Base-by-base conservation (phyloP, 2,888 invertebrate species). In the Amphipoea lucens region DNA sequence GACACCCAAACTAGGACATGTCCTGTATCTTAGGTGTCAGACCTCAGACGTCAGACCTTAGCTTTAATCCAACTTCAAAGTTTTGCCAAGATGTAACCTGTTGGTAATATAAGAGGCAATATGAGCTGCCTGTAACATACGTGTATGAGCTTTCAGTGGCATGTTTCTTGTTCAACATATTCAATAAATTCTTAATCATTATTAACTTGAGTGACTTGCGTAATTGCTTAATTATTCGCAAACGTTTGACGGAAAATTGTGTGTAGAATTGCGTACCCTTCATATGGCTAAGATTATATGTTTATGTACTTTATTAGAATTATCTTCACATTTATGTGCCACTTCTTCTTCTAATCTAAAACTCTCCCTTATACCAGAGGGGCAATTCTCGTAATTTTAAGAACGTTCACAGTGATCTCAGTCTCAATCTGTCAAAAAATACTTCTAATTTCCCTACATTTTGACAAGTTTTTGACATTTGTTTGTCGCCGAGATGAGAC, bases 131-230 rank as follows among this genome's bases (percentile, higher is more conserved):
- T 77, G 83, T 60, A 36, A 69, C 14, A 60, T 60, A 29, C 29
- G 29, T 29, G 29, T 29, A 40, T 40, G 40, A 23, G 81, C 79
- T 54, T 71, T 71, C 17, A 36, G 29, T 57, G 54, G n/a, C 62
- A 63, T 81, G 60, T 71, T 60, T 60, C 83, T 29, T 82, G 78
- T 83, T 83, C n/a, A 68, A 76, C 62, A 62, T 63, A 77, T 63
- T 77, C 62, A 54, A 68, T 77, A 68, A 69, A 69, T 83, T 66
- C 60, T 29, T 71, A 81, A 81, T 67, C 60, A 45, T 81, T 71
- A 54, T 62, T 78, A 40, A 12, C 71, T 67, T 65, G 40, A 66
- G 78, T 78, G 40, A 60, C 42, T 62, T 62, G 23, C 29, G 48
- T 78, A 83, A 83, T 62, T 54, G 60, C 65, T 51, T 62, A 71